Evolutionary conservation across 2,113 vertebrate species (phyloP).

Genomic region (Pelusios castaneus): DNA sequence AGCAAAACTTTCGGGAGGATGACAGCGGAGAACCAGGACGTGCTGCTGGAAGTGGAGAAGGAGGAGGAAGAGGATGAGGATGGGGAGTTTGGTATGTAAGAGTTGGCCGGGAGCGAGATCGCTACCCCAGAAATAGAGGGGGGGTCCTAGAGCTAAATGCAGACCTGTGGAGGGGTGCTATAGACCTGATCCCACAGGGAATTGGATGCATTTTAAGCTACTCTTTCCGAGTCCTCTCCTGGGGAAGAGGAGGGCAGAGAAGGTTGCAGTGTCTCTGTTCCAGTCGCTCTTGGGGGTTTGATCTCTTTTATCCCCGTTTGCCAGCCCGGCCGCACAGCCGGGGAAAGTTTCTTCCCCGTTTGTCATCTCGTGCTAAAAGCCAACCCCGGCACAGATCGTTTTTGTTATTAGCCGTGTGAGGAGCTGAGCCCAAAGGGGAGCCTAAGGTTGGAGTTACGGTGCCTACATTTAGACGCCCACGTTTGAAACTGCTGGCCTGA

Average conservation of each 20-base stretch:
- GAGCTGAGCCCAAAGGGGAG: not conserved
- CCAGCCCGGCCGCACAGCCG: too few relatives aligned
- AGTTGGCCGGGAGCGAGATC: not conserved
- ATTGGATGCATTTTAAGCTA: not conserved
- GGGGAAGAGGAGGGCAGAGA: rapidly evolving
- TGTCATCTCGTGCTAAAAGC: too few relatives aligned
- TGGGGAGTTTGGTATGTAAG: slow-evolving; percentile 73
- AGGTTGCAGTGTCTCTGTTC: not conserved
- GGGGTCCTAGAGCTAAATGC: not conserved
- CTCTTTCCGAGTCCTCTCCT: not conserved
- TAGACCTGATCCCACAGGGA: not conserved
- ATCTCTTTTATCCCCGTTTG: not conserved
- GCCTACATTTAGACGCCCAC: not conserved
- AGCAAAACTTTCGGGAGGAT: not conserved
- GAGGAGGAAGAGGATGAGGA: slow-evolving; percentile 69
- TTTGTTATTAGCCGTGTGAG: not conserved
- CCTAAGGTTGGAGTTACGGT: not conserved
- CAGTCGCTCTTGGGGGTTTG: not conserved
- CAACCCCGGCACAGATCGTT: rapidly evolving
- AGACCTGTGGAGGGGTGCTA: not conserved
- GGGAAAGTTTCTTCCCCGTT: not conserved
- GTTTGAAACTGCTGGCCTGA: not conserved
- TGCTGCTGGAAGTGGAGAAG: slow-evolving; percentile 69
- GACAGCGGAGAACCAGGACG: slow-evolving; percentile 65
- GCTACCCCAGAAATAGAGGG: not conserved